phyloP scores from a whole-genome alignment of 1,140 invertebrate species.

The Plectrocnemia conspersa region DNA sequence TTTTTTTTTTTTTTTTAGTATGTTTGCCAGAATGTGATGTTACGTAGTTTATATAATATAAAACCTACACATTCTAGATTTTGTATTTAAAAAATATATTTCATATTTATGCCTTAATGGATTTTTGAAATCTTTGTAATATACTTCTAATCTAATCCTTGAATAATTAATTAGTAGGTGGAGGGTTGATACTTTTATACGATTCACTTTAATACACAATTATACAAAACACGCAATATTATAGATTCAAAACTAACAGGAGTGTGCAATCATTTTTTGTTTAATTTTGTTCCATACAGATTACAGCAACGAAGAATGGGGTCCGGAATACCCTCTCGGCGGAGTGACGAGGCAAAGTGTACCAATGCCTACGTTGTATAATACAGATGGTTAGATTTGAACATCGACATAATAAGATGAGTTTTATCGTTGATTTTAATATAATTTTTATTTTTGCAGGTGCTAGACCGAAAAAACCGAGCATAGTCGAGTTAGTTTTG shows the following conservation, averaged over 20 bases:
- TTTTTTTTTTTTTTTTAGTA: not conserved
- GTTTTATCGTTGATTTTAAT: not conserved
- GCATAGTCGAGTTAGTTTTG: constrained; percentile 75
- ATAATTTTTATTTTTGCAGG: constrained; percentile 38
- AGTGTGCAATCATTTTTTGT: no score
- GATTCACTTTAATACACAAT: no score
- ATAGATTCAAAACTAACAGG: no score
- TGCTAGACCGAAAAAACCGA: constrained; percentile 61
- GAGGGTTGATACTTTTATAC: no score
- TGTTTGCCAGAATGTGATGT: not conserved
- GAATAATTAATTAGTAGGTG: no score
- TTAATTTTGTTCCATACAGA: constrained; percentile 54
- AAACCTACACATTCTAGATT: no score
- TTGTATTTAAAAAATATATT: no score
- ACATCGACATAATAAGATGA: not conserved
- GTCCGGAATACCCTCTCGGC: constrained; percentile 57
- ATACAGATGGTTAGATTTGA: constrained; percentile 54
- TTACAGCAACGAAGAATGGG: constrained; percentile 61
- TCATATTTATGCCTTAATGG: no score
- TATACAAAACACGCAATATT: not conserved
- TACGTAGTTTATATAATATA: not conserved
- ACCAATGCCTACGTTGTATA: constrained; percentile 73
- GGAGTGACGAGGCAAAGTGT: constrained; percentile 53
- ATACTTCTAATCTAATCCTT: no score
- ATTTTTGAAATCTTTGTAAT: no score